These are phyloP conservation scores for Sialis lutaria DNA, from an alignment of 2,888 invertebrate species.

Conservation along the genomic window DNA sequence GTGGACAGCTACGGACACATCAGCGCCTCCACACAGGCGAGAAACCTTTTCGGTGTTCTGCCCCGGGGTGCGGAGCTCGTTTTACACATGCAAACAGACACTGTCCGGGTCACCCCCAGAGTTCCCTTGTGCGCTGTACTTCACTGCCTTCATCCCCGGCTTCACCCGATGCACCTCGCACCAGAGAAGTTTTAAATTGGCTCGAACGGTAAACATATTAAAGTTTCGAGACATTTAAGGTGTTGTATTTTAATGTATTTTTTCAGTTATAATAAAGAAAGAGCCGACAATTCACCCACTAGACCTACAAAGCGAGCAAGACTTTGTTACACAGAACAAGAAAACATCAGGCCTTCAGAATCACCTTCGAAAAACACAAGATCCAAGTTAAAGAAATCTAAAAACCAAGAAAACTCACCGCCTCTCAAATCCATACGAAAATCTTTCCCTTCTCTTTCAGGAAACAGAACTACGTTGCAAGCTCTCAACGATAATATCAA, in stretches of 20 bases:
- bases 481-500: background rate
- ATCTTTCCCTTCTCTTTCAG: background rate
- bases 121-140: conserved; percentile 30
- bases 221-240: too few relatives aligned
- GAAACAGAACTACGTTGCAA: background rate
- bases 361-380: background rate
- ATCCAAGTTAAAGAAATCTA: background rate
- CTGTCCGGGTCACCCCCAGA: conserved; percentile 52
- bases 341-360: background rate
- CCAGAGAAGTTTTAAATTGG: conserved; percentile 27
- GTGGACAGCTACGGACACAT: conserved; percentile 61
- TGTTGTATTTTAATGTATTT: too few relatives aligned
- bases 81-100: conserved; percentile 65
- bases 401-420: background rate
- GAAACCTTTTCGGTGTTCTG: conserved; percentile 53
- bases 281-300: too few relatives aligned
- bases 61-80: conserved; percentile 40
- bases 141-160: conserved; percentile 9
- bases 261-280: too few relatives aligned
- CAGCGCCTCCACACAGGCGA: conserved; percentile 61
- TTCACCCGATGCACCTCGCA: conserved; percentile 1
- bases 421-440: background rate
- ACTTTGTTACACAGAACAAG: too few relatives aligned
- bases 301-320: too few relatives aligned
- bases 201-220: conserved; percentile 22